These are phyloP conservation scores for Syrphus vitripennis DNA, from an alignment of 2,888 invertebrate genomes.

Conservation along the genomic window DNA sequence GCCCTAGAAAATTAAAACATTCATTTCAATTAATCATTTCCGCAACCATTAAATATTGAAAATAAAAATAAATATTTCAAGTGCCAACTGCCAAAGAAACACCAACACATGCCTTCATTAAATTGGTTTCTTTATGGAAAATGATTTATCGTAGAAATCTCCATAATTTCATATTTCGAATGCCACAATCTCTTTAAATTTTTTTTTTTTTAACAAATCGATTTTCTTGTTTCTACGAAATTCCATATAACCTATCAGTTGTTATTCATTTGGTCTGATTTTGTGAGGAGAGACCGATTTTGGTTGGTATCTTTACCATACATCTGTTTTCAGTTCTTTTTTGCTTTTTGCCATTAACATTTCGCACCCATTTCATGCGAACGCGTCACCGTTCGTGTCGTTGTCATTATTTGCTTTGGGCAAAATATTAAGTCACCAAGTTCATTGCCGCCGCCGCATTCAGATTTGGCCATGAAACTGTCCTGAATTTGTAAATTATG, in stretches of 20 bases:
- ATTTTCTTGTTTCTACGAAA: not conserved
- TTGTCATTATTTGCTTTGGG: not conserved
- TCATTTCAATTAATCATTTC: constrained; percentile 2
- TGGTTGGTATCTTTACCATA: not conserved
- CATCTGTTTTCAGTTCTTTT: constrained; percentile 8
- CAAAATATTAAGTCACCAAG: constrained; percentile 15
- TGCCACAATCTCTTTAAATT: not conserved
- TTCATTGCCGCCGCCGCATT: not conserved
- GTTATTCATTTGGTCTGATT: not conserved
- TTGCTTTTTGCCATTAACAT: not conserved
- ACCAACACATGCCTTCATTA: not conserved
- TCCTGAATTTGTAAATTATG: constrained; percentile 7
- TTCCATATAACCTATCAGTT: not conserved
- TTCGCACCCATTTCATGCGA: not conserved
- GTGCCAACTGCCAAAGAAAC: not conserved
- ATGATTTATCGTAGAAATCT: not conserved
- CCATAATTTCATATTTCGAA: not conserved
- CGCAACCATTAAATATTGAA: not conserved
- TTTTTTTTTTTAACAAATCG: not conserved
- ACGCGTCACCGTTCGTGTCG: not conserved
- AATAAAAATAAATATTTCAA: not conserved
- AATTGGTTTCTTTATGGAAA: not conserved
- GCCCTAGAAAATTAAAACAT: not conserved
- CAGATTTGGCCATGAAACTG: not conserved
- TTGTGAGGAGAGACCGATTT: not conserved